These are phyloP conservation scores for Gallinago nigripennis DNA, from an alignment of 2,797 vertebrate genomes.

Conservation along the genomic window DNA sequence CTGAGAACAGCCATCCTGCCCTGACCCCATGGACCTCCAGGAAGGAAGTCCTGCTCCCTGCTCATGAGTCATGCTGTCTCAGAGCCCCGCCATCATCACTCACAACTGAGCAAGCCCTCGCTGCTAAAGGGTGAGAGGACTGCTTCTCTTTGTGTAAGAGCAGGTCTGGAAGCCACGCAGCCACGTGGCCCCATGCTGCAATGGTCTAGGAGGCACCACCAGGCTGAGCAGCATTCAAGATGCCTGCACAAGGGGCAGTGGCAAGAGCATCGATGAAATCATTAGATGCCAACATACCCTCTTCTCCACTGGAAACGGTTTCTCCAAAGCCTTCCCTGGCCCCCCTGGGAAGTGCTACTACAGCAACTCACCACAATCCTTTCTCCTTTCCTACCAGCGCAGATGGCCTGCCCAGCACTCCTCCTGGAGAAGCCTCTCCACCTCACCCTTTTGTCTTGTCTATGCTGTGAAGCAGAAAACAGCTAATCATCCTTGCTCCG, in stretches of 20 bases:
- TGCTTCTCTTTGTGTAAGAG: fast-evolving
- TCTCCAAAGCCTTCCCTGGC: background rate
- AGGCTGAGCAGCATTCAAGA: background rate
- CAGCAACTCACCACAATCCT: background rate
- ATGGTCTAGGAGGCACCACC: fast-evolving
- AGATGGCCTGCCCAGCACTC: constrained; percentile 56
- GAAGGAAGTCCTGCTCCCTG: background rate
- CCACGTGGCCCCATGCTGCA: background rate
- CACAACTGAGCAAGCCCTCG: background rate
- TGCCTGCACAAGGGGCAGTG: fast-evolving
- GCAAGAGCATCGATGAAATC: background rate
- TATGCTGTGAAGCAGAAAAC: background rate
- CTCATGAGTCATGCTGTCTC: background rate
- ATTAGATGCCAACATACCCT: background rate
- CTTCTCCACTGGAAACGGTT: background rate
- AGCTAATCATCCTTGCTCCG: background rate
- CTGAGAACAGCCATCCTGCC: background rate
- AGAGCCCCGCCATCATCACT: background rate
- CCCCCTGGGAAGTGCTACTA: constrained; percentile 52
- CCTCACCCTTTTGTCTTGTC: constrained; percentile 1
- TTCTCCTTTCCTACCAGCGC: constrained; percentile 14
- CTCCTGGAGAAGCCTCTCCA: constrained; percentile 21
- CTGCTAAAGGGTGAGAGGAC: background rate
- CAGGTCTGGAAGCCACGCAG: fast-evolving
- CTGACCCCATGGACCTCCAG: fast-evolving